phyloP scores from a whole-genome alignment of 2,888 invertebrate genomes.

The Lasioglossum zephyrum region DNA sequence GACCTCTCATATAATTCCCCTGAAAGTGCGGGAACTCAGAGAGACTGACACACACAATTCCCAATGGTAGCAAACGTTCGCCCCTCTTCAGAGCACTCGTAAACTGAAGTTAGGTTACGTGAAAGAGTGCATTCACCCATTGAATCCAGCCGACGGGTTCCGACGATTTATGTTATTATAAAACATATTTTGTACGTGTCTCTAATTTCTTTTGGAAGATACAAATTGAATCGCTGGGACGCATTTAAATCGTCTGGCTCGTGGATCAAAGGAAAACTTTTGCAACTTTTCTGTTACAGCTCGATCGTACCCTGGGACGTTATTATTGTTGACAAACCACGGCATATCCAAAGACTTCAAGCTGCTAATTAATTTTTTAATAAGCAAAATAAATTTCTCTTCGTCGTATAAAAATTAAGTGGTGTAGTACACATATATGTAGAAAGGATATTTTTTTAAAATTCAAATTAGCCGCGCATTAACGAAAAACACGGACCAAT shows the following conservation, averaged over 20 bases:
- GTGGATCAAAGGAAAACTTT: neutral
- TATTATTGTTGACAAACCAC: neutral
- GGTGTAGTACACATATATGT: neutral
- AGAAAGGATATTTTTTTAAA: too few species aligned
- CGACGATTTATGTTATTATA: neutral
- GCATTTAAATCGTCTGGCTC: neutral
- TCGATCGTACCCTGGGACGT: neutral
- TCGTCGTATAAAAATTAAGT: neutral
- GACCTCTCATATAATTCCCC: neutral
- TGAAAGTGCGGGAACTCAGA: neutral
- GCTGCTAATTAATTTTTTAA: neutral
- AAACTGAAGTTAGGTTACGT: neutral
- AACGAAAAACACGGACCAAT: too few species aligned
- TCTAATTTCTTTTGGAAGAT: neutral
- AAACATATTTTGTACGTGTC: neutral
- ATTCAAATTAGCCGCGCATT: too few species aligned
- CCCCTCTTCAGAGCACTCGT: neutral
- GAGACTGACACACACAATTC: neutral
- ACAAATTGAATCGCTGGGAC: neutral
- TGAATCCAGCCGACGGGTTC: neutral
- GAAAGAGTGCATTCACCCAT: constrained; percentile 5
- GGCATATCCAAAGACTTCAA: too few species aligned
- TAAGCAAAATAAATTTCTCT: neutral
- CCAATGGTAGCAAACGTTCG: neutral
- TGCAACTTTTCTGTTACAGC: neutral